Conservation (phyloP, 1,140 invertebrate species). For the Aphidius ervi region DNA sequence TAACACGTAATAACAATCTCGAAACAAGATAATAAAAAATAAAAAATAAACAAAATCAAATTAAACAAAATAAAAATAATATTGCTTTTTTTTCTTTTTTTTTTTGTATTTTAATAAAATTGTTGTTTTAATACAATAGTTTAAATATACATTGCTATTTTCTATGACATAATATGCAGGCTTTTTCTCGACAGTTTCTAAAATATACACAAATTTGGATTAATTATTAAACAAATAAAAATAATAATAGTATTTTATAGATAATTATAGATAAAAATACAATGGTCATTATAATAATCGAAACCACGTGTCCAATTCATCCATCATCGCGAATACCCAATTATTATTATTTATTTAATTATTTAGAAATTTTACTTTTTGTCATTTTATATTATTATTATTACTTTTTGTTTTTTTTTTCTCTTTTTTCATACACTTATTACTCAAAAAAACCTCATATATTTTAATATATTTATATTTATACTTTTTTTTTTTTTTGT, state of each 20-base stretch:
- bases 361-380: not conserved
- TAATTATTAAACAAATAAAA: constrained; percentile 8
- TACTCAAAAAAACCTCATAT: constrained; percentile 11
- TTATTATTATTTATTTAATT: constrained; percentile 1
- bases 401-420: constrained; percentile 11
- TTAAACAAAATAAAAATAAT: constrained; percentile 6
- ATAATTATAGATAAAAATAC: too few species aligned
- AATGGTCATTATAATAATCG: constrained; percentile 1
- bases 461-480: constrained; percentile 9
- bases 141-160: constrained; percentile 24
- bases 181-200: constrained; percentile 16
- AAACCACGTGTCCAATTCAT: constrained; percentile 24
- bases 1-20: not conserved
- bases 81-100: constrained; percentile 18
- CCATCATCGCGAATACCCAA: constrained; percentile 23
- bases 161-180: constrained; percentile 25
- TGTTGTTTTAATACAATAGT: constrained; percentile 23
- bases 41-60: constrained; percentile 10
- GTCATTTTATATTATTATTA: constrained; percentile 7
- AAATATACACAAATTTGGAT: constrained; percentile 6
- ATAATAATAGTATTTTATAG: not conserved
- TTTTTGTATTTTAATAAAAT: constrained; percentile 26
- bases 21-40: not conserved
- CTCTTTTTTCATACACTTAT: constrained; percentile 4
- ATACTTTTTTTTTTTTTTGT: constrained; percentile 1